A percentile compares a stretch with the other conserved stretches of the same genome.
These are phyloP conservation scores for Phyllotreta cruciferae DNA, from an alignment of 2,888 invertebrate genomes.

Conservation along the genomic window DNA sequence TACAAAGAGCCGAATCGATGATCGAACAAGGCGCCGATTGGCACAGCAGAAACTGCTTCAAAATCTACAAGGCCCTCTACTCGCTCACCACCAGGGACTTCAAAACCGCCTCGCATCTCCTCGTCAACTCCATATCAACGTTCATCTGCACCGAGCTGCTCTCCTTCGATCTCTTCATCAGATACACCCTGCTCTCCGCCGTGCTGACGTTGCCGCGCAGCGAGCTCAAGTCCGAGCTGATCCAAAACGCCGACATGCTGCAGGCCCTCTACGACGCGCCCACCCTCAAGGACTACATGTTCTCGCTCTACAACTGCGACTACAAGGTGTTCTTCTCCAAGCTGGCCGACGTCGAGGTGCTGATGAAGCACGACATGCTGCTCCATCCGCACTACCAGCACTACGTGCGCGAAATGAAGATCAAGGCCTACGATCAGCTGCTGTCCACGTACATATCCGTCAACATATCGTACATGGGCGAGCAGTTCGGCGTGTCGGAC, in stretches of 20 bases:
- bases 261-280: slow-evolving; percentile 78
- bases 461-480: slow-evolving; percentile 72
- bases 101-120: slow-evolving; percentile 68
- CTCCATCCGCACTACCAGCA: slow-evolving; percentile 71
- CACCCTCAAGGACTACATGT: slow-evolving; percentile 69
- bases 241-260: slow-evolving; percentile 71
- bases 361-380: slow-evolving; percentile 69
- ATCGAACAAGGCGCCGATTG: slow-evolving; percentile 67
- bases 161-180: slow-evolving; percentile 67
- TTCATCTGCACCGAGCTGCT: slow-evolving; percentile 79
- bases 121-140: slow-evolving; percentile 74
- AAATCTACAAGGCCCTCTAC: slow-evolving; percentile 72
- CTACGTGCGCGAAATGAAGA: slow-evolving; percentile 75
- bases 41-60: slow-evolving; percentile 75
- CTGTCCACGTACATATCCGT: slow-evolving; percentile 74
- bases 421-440: slow-evolving; percentile 74
- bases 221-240: slow-evolving; percentile 56
- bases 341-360: slow-evolving; percentile 57
- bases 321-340: slow-evolving; percentile 72
- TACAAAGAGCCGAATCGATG: slow-evolving; percentile 54
- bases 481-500: slow-evolving; percentile 72
- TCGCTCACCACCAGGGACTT: slow-evolving; percentile 73
- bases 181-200: slow-evolving; percentile 58
- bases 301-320: slow-evolving; percentile 72
- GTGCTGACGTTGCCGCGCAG: slow-evolving; percentile 57